phyloP scores from a whole-genome alignment of 2,113 vertebrate genomes.

The Phrynosoma blainvillii region DNA sequence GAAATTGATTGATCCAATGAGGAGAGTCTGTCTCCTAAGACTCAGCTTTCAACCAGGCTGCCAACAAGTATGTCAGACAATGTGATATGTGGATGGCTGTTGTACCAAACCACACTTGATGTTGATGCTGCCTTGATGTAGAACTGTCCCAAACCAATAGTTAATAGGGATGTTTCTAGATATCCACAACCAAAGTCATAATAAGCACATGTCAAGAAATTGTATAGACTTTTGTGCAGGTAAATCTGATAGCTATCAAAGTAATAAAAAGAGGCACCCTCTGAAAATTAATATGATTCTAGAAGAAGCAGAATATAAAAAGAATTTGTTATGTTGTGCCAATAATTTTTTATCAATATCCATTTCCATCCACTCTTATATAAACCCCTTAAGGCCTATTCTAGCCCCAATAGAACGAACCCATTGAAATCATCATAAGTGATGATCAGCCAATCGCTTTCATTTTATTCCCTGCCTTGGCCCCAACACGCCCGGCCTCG shows the following conservation, averaged over 20 bases:
- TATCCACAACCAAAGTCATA: not conserved
- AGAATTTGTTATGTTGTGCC: not conserved
- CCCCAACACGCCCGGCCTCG: too few relatives aligned
- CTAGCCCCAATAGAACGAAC: too few relatives aligned
- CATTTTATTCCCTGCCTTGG: too few relatives aligned
- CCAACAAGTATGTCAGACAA: not conserved
- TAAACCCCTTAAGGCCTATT: not conserved
- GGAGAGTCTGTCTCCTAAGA: not conserved
- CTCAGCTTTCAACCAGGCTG: not conserved
- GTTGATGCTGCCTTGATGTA: not conserved
- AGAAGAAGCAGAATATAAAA: not conserved
- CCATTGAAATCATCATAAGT: too few relatives aligned
- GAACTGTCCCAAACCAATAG: not conserved
- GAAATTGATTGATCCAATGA: not conserved
- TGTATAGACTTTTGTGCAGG: not conserved
- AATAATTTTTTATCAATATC: conserved; percentile 29
- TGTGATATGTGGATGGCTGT: not conserved
- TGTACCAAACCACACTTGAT: not conserved
- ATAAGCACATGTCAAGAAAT: not conserved
- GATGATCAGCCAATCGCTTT: too few relatives aligned
- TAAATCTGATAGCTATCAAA: not conserved
- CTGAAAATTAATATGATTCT: not conserved
- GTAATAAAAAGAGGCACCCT: not conserved
- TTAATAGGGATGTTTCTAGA: not conserved
- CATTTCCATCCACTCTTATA: conserved; percentile 4